A percentile compares a stretch with the other conserved stretches of the same genome.
Evolutionary conservation across 2,113 vertebrate species (phyloP).

Genomic region (Trichomycterus rosablanca): DNA sequence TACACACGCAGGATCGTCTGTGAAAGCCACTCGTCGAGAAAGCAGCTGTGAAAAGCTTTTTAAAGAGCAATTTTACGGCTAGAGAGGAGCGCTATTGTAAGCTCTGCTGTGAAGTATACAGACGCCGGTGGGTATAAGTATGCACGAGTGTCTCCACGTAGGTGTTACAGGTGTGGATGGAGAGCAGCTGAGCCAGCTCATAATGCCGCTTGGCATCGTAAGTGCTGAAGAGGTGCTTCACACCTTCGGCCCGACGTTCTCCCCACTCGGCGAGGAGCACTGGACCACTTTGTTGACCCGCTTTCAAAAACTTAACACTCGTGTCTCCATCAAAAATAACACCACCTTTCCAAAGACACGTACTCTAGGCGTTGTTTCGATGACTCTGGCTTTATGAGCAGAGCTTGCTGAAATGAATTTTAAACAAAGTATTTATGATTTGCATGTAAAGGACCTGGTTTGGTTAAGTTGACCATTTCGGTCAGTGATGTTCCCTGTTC

Average conservation of each 20-base stretch:
- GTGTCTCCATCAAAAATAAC: slow-evolving; percentile 72
- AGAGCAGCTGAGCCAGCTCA: slow-evolving; percentile 32
- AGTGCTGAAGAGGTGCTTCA: slow-evolving; percentile 53
- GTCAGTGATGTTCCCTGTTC: no score
- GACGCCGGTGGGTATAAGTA: slow-evolving; percentile 11
- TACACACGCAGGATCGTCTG: not conserved
- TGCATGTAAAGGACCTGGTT: no score
- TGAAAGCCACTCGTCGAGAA: no score
- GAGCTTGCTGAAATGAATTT: no score
- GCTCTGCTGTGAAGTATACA: slow-evolving; percentile 27
- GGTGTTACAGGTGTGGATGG: slow-evolving; percentile 37
- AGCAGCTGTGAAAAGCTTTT: slow-evolving; percentile 35
- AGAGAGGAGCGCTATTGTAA: slow-evolving; percentile 28
- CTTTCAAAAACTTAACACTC: slow-evolving; percentile 66
- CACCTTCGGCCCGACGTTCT: slow-evolving; percentile 52
- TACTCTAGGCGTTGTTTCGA: no score
- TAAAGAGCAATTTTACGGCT: slow-evolving; percentile 28
- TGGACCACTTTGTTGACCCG: slow-evolving; percentile 64
- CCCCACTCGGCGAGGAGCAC: slow-evolving; percentile 64
- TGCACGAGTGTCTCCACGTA: slow-evolving; percentile 11
- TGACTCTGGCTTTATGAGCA: not conserved
- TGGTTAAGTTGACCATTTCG: no score
- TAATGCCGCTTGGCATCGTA: slow-evolving; percentile 48
- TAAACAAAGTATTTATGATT: no score
- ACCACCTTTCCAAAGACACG: slow-evolving; percentile 64